phyloP scores from a whole-genome alignment of 2,888 invertebrate species.

The Mesodorylaimus sp. region DNA sequence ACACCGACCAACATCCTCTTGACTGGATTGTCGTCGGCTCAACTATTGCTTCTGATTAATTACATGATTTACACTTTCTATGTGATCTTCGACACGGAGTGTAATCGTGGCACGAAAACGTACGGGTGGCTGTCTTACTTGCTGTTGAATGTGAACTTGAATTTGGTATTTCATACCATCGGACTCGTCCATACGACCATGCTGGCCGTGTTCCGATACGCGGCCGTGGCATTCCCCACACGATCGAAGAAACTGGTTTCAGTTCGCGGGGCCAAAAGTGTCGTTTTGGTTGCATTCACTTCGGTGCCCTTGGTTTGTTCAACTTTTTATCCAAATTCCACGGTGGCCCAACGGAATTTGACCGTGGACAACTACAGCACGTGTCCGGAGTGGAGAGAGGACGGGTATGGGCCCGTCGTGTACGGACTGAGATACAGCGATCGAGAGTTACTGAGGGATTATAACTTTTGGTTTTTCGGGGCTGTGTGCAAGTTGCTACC shows the following conservation, averaged over 20 bases:
- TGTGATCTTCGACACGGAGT: background rate
- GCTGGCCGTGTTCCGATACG: constrained; percentile 7
- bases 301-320: no score
- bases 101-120: background rate
- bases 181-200: background rate
- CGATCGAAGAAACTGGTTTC: no score
- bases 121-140: background rate
- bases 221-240: background rate
- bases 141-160: constrained; percentile 6
- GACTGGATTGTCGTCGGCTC: constrained; percentile 7
- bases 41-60: constrained; percentile 8
- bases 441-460: no score
- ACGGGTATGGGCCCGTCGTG: no score
- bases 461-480: constrained; percentile 3
- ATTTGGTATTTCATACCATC: constrained; percentile 1
- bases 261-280: no score
- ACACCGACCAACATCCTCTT: constrained; percentile 6
- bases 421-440: no score
- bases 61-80: constrained; percentile 2
- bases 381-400: no score
- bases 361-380: no score
- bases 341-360: no score
- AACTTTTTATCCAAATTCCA: no score
- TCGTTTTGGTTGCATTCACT: no score
- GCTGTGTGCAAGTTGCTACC: constrained; percentile 1